A percentile compares a stretch with the other conserved stretches of the same genome.
These are phyloP conservation scores for Troides oblongomaculatus DNA, from an alignment of 2,888 invertebrate species.

Conservation along the genomic window DNA sequence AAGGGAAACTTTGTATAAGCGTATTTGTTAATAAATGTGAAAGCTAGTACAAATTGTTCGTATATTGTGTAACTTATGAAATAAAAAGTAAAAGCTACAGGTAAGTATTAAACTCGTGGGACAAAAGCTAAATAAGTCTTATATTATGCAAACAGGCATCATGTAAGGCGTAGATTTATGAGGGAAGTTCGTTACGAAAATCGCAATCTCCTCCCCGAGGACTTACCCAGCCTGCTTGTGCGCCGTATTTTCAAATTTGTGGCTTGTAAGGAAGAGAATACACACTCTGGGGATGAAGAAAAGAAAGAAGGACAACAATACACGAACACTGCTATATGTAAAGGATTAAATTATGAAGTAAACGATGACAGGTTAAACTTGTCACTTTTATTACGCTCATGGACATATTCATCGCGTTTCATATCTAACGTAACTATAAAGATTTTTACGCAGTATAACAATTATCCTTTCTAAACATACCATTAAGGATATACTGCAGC, in stretches of 20 bases:
- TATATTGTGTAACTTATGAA: not conserved
- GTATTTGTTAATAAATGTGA: not conserved
- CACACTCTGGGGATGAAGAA: slow-evolving; percentile 11
- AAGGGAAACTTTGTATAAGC: too few species aligned
- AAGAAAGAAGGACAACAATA: slow-evolving; percentile 21
- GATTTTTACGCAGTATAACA: too few species aligned
- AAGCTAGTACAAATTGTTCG: not conserved
- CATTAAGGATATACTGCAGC: too few species aligned
- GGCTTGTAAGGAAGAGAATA: slow-evolving; percentile 44
- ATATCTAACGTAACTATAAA: too few species aligned
- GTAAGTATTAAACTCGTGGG: slow-evolving; percentile 70
- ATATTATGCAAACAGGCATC: slow-evolving; percentile 80
- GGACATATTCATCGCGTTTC: too few species aligned
- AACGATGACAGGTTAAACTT: slow-evolving; percentile 6
- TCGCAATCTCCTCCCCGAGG: slow-evolving; percentile 57
- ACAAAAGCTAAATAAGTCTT: slow-evolving; percentile 73
- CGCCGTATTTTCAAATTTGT: slow-evolving; percentile 63
- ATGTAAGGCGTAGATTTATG: slow-evolving; percentile 79
- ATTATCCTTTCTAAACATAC: too few species aligned
- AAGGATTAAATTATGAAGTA: slow-evolving; percentile 3
- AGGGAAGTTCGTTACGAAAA: slow-evolving; percentile 71
- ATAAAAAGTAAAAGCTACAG: slow-evolving; percentile 23
- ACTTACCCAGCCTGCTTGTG: slow-evolving; percentile 26
- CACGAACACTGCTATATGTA: not conserved
- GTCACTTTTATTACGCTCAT: not conserved